Base-by-base conservation (phyloP, 1,140 invertebrate species). In the Leucophenga varia region DNA sequence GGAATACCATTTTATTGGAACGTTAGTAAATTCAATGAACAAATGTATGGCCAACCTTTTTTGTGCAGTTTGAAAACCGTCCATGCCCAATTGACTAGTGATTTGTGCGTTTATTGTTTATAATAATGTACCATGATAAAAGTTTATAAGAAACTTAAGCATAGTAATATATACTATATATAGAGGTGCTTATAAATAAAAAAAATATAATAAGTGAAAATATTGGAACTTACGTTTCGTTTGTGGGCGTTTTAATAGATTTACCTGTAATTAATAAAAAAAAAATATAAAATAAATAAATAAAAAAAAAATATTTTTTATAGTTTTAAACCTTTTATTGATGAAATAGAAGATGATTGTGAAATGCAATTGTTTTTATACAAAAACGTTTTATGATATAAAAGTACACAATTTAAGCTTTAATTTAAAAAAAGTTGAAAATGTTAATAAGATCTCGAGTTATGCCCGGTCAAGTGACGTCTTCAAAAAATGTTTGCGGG, bases 211-310 rank as follows among this genome's bases (percentile, higher is more conserved):
- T 43, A 6, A 44, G 19, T 47, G n/a, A 9, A 46, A 34, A 34
- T 59, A 74, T n/a, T n/a, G n/a, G n/a, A n/a, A n/a, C 71, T 74
- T 70, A 74, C 71, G 71, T 74, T 74, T 74, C 71, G 30, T 65
- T 72, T 51, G 71, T 70, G 43, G 64, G 54, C 51, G 70, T 71
- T 52, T 73, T 73, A 20, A 70, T 53, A n/a, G 70, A 73, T 68
- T 73, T 72, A n/a, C 64, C 70, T 73, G 56, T 41, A 54, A 52
- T 12, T n/a, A 17, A 46, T 37, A 42, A 35, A 2, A 37, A 42
- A 49, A 17, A 36, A 37, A 19, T 37, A 37, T n/a, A 44, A 49
- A 30, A 53, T 14, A 49, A 10, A 31, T n/a, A 3, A 21, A 9
- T 12, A 8, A 35, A 38, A 42, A n/a, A 28, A 28, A 32, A 31